Conservation (phyloP, 2,797 vertebrate species). For the Corythornis leucogaster region DNA sequence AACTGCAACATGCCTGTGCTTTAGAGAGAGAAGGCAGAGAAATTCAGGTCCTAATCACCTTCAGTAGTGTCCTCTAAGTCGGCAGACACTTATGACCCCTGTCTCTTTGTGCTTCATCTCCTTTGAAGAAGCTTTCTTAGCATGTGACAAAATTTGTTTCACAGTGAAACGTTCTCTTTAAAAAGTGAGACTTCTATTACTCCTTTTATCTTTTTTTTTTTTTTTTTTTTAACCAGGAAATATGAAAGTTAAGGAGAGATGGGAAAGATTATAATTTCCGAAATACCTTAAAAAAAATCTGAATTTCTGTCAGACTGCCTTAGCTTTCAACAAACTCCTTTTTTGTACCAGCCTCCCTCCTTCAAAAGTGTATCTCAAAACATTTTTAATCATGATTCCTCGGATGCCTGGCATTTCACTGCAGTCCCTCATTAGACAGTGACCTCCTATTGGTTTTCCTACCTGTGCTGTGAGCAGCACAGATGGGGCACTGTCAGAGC, state of each 20-base stretch:
- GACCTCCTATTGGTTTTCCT: accelerated
- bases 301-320: neutral
- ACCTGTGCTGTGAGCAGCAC: neutral
- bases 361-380: neutral
- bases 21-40: neutral
- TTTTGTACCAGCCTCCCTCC: neutral
- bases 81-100: neutral
- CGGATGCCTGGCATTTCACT: neutral
- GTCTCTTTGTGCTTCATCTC: neutral
- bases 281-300: neutral
- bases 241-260: neutral
- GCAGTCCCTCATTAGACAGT: neutral
- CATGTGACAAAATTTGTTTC: neutral
- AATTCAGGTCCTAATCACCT: neutral
- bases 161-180: neutral
- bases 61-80: neutral
- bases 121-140: neutral
- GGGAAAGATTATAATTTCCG: neutral
- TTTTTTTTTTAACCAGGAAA: neutral
- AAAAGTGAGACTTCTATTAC: neutral
- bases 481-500: accelerated
- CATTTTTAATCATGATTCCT: neutral
- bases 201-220: neutral
- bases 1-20: neutral
- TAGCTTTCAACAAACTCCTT: neutral